These are phyloP conservation scores for Rhineura floridana DNA, from an alignment of 2,113 vertebrate species.

Conservation along the genomic window DNA sequence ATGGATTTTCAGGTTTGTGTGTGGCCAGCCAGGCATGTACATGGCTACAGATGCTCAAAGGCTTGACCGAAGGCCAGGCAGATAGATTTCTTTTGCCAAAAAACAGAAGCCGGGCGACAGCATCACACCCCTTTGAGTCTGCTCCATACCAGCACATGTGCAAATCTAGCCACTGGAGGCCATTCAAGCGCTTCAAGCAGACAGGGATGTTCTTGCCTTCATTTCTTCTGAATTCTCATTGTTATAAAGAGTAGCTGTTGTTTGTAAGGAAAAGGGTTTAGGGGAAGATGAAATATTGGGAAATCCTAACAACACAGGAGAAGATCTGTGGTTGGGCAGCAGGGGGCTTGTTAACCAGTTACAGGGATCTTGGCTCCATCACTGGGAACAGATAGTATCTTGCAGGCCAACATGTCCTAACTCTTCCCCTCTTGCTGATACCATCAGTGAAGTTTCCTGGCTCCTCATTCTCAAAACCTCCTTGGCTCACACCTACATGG, in stretches of 20 bases:
- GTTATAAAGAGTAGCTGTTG: not conserved
- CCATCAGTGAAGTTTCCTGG: conserved; percentile 28
- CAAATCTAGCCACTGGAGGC: not conserved
- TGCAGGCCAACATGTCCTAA: conserved; percentile 45
- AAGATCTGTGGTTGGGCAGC: not conserved
- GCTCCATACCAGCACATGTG: too few species aligned
- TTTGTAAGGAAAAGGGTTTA: not conserved
- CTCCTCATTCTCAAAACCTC: conserved; percentile 29
- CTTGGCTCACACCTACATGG: conserved; percentile 1
- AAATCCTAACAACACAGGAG: too few species aligned
- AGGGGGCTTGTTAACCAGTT: not conserved
- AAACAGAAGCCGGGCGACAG: not conserved
- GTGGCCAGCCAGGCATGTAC: too few species aligned
- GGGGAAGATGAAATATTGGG: not conserved
- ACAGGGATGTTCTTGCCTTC: not conserved
- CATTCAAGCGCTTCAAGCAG: not conserved
- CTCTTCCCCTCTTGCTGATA: conserved; percentile 35
- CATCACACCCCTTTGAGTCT: not conserved
- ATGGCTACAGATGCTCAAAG: rapidly evolving
- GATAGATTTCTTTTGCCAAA: not conserved
- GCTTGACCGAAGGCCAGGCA: not conserved
- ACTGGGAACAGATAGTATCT: not conserved
- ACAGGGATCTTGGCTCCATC: not conserved
- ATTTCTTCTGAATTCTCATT: not conserved
- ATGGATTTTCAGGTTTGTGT: too few species aligned